Evolutionary conservation across 2,888 invertebrate species (phyloP).

Genomic region (Spisula subtruncata): DNA sequence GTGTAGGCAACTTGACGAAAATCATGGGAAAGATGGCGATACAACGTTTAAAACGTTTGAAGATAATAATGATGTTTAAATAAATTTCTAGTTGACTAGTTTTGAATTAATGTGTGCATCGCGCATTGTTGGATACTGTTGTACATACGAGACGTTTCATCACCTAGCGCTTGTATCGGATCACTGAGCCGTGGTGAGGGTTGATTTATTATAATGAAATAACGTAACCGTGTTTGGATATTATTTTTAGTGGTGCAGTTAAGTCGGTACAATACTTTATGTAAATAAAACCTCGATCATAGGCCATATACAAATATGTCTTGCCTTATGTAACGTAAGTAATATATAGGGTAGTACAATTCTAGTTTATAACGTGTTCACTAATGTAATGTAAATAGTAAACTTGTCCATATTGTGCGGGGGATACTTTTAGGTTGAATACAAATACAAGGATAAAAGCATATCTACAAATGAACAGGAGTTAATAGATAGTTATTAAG

Average conservation of each 20-base stretch:
- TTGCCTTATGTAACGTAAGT: neutral
- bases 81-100: conserved; percentile 17
- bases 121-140: neutral
- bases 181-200: neutral
- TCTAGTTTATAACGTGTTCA: neutral
- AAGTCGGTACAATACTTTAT: conserved; percentile 13
- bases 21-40: conserved; percentile 20
- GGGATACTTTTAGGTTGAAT: neutral
- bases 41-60: neutral
- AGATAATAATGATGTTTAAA: conserved; percentile 15
- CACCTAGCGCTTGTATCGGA: neutral
- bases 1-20: conserved; percentile 31
- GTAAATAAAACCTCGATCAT: neutral
- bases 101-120: conserved; percentile 17
- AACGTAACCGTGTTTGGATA: neutral
- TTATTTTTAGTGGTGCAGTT: neutral
- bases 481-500: neutral
- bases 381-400: conserved; percentile 22
- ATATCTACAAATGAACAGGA: neutral
- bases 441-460: conserved; percentile 13
- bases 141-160: neutral
- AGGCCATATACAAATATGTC: neutral
- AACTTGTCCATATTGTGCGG: neutral
- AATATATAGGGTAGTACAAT: neutral
- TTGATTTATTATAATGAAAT: neutral